Evolutionary conservation across 2,888 invertebrate species (phyloP), one percentile per base, ranked within the genome.

Genomic region (Orgyia antiqua): DNA sequence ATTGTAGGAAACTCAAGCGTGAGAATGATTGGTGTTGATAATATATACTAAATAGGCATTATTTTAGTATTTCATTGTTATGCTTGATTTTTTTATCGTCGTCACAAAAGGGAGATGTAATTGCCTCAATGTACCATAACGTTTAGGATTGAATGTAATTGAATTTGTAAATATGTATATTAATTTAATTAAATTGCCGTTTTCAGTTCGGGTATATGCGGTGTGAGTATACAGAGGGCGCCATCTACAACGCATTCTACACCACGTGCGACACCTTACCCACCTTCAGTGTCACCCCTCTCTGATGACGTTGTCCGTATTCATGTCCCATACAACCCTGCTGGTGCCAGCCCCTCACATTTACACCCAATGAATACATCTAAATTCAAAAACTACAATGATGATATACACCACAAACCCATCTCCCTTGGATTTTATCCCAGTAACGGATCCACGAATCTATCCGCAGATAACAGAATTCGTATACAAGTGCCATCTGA

Each of bases 261-360:
- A 1, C 92, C 92, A 2, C 80, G 91, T 13, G 90, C 90, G 13
- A 91, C 90, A 0, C 91, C 91, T 3, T 88, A 88, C 38, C 89
- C 88, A 1, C 87, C 87, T 2, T 90, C 90, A 35, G 89, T 89
- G 26, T 91, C 91, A 11, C 92, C 92, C 0, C 61, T 77, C 24
- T 75, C 79, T 0, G 87, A 86, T 25, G 94, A 94, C 68, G 89
- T 93, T 25, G 89, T 94, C 28, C 88, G 94, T 39, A 94, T 94
- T 45, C 94, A 93, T 71, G 94, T 94, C 31, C 93, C 93, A 1
- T 94, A 93, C 70, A 88, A 88, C 49, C 87, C 87, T 0, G 55
- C 78, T 4, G 60, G 76, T 0, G 89, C 89, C n/a, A 87, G 87
- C 45, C 89, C 89, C 7, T 80, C 80, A 1, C 80, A 73, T 32